Percentiles rank a stretch among this genome's conserved stretches.
Evolutionary conservation across 1,140 invertebrate genomes (phyloP).

Genomic region (Cardiocondyla obscurior): DNA sequence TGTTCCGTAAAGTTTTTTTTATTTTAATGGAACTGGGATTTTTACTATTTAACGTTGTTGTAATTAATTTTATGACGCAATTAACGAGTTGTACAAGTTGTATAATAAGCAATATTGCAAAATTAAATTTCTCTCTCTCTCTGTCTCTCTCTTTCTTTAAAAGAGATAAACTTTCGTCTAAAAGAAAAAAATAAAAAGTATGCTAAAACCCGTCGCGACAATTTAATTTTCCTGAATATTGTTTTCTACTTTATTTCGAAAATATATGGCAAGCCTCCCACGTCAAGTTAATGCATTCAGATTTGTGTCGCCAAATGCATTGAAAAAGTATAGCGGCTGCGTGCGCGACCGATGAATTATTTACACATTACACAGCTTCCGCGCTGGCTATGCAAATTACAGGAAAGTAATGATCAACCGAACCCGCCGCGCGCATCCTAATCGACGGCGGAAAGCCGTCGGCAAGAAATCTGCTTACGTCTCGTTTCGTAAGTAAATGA

Average conservation of each 20-base stretch:
- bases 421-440: not conserved
- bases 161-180: not conserved
- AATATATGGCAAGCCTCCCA: not conserved
- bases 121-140: not conserved
- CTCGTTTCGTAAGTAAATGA: not conserved
- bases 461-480: not conserved
- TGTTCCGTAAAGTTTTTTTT: not conserved
- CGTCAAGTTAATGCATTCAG: not conserved
- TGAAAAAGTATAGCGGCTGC: not conserved
- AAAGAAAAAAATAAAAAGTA: not conserved
- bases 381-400: conserved; percentile 21
- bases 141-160: too few relatives aligned
- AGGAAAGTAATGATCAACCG: conserved; percentile 31
- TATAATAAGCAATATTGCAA: not conserved
- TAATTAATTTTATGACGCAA: too few relatives aligned
- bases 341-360: not conserved
- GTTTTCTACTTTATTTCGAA: not conserved
- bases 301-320: not conserved
- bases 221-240: not conserved
- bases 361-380: not conserved
- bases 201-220: not conserved
- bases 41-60: conserved; percentile 2
- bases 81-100: too few relatives aligned
- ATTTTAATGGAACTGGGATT: too few relatives aligned
- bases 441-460: not conserved